Evolutionary conservation across 1,140 invertebrate genomes (phyloP).

Genomic region (Acromyrmex heyeri): DNA sequence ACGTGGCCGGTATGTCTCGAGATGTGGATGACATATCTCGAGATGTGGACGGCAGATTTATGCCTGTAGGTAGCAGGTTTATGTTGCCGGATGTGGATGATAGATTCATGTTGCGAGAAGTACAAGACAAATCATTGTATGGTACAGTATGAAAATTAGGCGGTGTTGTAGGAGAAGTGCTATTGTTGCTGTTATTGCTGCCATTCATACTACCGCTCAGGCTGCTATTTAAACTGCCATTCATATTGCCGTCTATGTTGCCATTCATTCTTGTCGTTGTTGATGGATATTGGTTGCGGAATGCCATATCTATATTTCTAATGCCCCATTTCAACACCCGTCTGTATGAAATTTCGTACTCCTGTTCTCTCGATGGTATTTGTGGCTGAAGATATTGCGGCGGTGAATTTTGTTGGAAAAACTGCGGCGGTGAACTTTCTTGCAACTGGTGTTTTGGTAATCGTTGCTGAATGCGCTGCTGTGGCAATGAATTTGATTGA

Average conservation of each 20-base stretch:
- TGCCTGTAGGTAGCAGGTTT: background rate
- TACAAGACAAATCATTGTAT: constrained; percentile 7
- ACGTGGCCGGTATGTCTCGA: background rate
- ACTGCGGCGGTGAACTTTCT: background rate
- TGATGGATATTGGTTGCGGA: constrained; percentile 20
- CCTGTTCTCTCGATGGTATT: constrained; percentile 1
- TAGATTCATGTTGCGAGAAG: constrained; percentile 70
- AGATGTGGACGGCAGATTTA: constrained; percentile 7
- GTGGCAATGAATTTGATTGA: constrained; percentile 30
- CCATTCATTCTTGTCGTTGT: background rate
- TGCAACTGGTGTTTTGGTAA: background rate
- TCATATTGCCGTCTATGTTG: background rate
- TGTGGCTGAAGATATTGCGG: constrained; percentile 1
- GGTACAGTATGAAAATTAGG: background rate
- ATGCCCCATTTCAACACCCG: constrained; percentile 6
- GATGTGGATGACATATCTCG: background rate
- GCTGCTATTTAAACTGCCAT: background rate
- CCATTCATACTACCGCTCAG: constrained; percentile 2
- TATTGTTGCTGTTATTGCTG: constrained; percentile 1
- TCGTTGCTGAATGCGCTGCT: constrained; percentile 44
- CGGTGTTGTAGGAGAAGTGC: background rate
- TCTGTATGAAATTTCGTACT: background rate
- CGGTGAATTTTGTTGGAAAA: constrained; percentile 19
- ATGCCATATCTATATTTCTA: background rate
- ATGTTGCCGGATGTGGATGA: background rate